Conservation (phyloP, 2,888 invertebrate species). For the Gymnosoma rotundatum region DNA sequence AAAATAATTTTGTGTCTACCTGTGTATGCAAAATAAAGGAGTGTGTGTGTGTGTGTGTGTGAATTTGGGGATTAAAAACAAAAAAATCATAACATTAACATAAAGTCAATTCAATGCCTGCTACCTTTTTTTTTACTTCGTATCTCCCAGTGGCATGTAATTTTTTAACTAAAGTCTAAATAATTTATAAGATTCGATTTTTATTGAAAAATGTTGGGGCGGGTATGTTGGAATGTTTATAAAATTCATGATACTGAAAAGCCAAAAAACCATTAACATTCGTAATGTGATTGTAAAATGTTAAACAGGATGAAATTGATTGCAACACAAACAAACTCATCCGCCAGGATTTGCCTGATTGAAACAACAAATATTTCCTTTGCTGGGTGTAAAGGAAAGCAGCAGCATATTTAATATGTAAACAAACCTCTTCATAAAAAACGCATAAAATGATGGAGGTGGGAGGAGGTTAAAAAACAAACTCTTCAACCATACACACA, state of each 20-base stretch:
- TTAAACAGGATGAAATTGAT: slow-evolving; percentile 68
- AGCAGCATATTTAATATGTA: slow-evolving; percentile 67
- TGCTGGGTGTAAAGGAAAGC: slow-evolving; percentile 16
- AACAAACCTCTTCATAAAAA: slow-evolving; percentile 65
- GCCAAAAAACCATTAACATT: slow-evolving; percentile 62
- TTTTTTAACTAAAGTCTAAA: slow-evolving; percentile 77
- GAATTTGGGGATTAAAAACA: not conserved
- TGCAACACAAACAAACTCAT: slow-evolving; percentile 59
- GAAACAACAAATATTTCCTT: not conserved
- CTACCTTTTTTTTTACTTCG: slow-evolving; percentile 71
- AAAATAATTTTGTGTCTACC: too few species aligned
- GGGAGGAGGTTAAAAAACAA: slow-evolving; percentile 15
- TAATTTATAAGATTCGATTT: slow-evolving; percentile 82
- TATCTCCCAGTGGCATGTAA: slow-evolving; percentile 53
- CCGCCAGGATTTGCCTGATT: slow-evolving; percentile 32
- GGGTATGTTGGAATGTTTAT: not conserved
- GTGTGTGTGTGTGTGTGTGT: not conserved
- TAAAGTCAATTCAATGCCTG: slow-evolving; percentile 78
- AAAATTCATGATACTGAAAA: slow-evolving; percentile 48
- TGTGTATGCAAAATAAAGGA: not conserved
- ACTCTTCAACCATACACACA: not conserved
- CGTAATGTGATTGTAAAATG: slow-evolving; percentile 71
- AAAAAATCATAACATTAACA: slow-evolving; percentile 75
- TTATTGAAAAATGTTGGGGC: slow-evolving; percentile 71
- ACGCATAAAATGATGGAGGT: slow-evolving; percentile 36